Base-by-base conservation (phyloP, 2,888 invertebrate genomes). In the Drosophila monieri region DNA sequence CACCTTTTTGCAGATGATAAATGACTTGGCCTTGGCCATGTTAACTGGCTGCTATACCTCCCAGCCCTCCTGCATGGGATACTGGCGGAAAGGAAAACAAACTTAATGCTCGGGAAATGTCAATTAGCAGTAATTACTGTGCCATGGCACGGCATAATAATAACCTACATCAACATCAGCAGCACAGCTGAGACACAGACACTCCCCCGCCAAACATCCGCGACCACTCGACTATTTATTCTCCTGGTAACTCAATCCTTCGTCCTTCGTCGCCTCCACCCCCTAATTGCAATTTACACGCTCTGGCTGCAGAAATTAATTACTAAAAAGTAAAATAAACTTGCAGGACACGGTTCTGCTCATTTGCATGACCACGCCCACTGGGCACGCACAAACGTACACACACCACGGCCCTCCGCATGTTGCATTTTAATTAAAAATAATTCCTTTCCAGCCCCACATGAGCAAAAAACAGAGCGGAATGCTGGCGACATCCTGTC, bases 271-370 rank as follows among this genome's bases (percentile, higher is more conserved):
- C 61, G 55, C 51, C 12, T 23, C 56, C 30, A 30, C 25, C 27
- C 46, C 47, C 64, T 74, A 83, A 86, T 81, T 85, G 83, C 77
- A 81, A 77, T 77, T 72, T 81, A 77, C 71, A 73, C 73, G 78
- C 73, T 48, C 54, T 74, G 83, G 85, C 85, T 88, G 84, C 77
- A 79, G 72, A 85, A 85, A 78, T 76, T 83, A 85, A 87, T 85
- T 87, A 66, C 56, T 62, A 72, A 79, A 55, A 48, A 64, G 56
- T 59, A 25, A 52, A 43, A 60, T 61, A 39, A 48, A 43, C 32
- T 21, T 32, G 70, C 51, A 59, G 61, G 69, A 47, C 59, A 37
- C 9, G 46, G 37, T 27, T 14, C 32, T 39, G 70, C 52, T 68
- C 61, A 54, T 70, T 70, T 61, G 54, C 71, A 71, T 71, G 65